Base-by-base conservation (phyloP, 2,888 invertebrate genomes). In the Papilio protenor region DNA sequence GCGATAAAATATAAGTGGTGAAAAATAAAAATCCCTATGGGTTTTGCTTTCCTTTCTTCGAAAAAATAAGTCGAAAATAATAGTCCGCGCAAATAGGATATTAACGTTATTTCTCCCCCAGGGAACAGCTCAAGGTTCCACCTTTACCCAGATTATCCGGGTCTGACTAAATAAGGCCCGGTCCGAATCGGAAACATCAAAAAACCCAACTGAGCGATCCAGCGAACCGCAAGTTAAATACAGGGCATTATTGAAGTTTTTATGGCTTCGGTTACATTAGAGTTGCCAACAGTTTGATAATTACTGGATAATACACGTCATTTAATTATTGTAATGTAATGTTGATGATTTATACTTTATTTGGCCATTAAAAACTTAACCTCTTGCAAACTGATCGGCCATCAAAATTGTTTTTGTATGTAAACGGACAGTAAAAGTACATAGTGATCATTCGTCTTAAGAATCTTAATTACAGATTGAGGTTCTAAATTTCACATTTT, bases 171-270 rank as follows among this genome's bases (percentile, higher is more conserved):
- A 76, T 76, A 70, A 23, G 70, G 64, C 40, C 64, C 61, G 21
- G 21, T 49, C 64, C 61, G 40, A 72, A 77, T 64, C 72, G 76
- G 76, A 77, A 64, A 72, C 72, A 77, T 77, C 49, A 72, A 77
- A 72, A 77, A 77, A 77, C 72, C 57, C 64, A 77, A 49, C 72
- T 16, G 64, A 55, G 52, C 52, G 61, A n/a, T 55, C 72, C 75
- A 72, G 49, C 33, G 52, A 52, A 21, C 72, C 52, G 64, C 64
- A 49, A 61, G 71, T 57, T 73, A 77, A 77, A 77, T 59, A 77
- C 66, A 27, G 72, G 64, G 21, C 76, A 45, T 70, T 45, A 70
- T 75, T 69, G 27, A 76, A 70, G 55, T 47, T 76, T 70, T 57
- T 70, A 70, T 23, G 57, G 77, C 69, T 45, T 55, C 64, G n/a